Base-by-base conservation (phyloP, 1,140 invertebrate genomes). In the Drosophila gunungcola region DNA sequence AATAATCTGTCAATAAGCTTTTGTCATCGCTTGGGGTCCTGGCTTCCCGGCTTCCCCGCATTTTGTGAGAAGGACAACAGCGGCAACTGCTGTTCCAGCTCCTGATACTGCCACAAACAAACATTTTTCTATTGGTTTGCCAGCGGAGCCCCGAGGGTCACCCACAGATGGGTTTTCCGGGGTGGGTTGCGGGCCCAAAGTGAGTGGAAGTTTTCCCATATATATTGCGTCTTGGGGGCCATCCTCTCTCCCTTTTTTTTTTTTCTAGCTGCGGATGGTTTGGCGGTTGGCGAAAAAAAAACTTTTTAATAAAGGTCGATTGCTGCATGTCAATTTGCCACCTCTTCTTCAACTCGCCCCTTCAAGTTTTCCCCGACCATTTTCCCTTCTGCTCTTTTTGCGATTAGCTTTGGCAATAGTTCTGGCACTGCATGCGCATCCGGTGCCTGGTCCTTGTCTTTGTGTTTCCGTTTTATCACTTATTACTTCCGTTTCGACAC, bases 1-100 rank as follows among this genome's bases (percentile, higher is more conserved):
- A 88, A 88, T 88, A 88, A 88, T 88, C 84, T 89, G 80, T 88
- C 84, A 88, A 88, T 89, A 88, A 88, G 84, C 84, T 89, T 78
- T 88, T 88, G 84, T 88, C 84, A 88, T 89, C 83, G 80, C 60
- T 73, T 69, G 78, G 70, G 67, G 54, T 54, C 49, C 46, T 46
- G 42, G n/a, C 13, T 29, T n/a, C 34, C 16, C 25, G 46, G 52
- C 27, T 27, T 57, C 42, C 58, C 29, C 16, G 10, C 39, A 27
- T 9, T 60, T 55, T 61, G 34, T n/a, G 12, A 43, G 46, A 21
- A 48, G 43, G 54, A 46, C 61, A 52, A 64, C 41, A 25, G 16
- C 27, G 39, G 10, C 63, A 69, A 69, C 67, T 69, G 64, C 67
- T 55, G 62, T 62, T 61, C 7, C 29, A 13, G 45, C 56, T 27